Percentiles rank a stretch among this genome's conserved stretches.
Conservation (phyloP, 2,113 vertebrate species). For the Reinhardtius hippoglossoides region DNA sequence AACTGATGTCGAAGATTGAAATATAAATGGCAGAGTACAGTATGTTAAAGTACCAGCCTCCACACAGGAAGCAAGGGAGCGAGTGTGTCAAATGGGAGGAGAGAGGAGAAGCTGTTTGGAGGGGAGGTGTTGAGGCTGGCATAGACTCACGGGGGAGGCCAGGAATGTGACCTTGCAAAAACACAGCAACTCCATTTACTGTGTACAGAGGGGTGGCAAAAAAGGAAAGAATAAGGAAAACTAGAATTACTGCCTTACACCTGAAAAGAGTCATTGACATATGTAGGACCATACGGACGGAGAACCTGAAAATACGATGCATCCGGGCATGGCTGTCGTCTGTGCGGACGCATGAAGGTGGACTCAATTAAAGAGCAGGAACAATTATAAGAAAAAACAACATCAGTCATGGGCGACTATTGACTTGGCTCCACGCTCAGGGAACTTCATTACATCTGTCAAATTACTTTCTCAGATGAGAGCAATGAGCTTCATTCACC, state of each 20-base stretch:
- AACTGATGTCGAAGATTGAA: conserved; percentile 33
- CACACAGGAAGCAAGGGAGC: conserved; percentile 50
- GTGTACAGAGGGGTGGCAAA: conserved; percentile 27
- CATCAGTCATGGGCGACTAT: conserved; percentile 38
- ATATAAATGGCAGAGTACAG: conserved; percentile 43
- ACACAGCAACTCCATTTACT: conserved; percentile 49
- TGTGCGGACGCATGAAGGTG: not conserved
- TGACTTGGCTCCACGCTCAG: conserved; percentile 41
- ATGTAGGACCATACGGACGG: not conserved
- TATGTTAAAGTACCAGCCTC: conserved; percentile 30
- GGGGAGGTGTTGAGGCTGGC: conserved; percentile 34
- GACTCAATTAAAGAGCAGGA: conserved; percentile 46
- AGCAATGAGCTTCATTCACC: not conserved
- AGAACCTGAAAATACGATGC: not conserved
- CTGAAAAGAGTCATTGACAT: not conserved
- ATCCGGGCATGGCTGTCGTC: not conserved
- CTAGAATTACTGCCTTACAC: not conserved
- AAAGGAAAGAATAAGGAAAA: conserved; percentile 10
- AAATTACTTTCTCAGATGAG: conserved; percentile 30
- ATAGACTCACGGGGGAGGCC: conserved; percentile 47
- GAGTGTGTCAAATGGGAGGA: conserved; percentile 58
- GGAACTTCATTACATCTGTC: conserved; percentile 54
- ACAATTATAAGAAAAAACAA: conserved; percentile 45
- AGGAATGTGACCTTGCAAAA: conserved; percentile 76
- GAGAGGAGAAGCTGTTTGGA: conserved; percentile 14